A percentile compares a stretch with the other conserved stretches of the same genome.
Conservation (phyloP, 2,113 vertebrate species). For the Larimichthys crocea region DNA sequence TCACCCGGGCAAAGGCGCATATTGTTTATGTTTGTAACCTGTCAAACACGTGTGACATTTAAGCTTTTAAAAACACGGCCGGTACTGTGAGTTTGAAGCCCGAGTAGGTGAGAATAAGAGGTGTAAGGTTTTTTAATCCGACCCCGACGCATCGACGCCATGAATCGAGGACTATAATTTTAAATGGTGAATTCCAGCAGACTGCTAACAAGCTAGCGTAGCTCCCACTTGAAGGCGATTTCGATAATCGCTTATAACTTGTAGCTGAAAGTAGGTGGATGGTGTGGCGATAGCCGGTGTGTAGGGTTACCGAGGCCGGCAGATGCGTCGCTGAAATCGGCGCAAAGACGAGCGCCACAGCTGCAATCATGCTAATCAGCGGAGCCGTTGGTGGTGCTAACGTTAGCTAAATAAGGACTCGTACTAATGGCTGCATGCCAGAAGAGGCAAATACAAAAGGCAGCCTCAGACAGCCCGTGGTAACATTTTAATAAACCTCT, state of each 20-base stretch:
- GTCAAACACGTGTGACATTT: not conserved
- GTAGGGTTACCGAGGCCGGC: not conserved
- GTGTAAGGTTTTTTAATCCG: conserved; percentile 27
- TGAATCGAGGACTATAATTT: conserved; percentile 75
- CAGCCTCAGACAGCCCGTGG: conserved; percentile 56
- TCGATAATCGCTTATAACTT: conserved; percentile 13
- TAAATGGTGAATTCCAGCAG: conserved; percentile 70
- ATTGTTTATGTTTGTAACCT: not conserved
- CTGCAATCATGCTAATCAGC: conserved; percentile 52
- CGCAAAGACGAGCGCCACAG: not conserved
- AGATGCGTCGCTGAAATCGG: not conserved
- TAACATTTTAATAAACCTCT: conserved; percentile 49
- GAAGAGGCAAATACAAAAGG: conserved; percentile 80
- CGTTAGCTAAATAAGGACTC: conserved; percentile 78
- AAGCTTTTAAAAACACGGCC: not conserved
- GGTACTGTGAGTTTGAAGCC: not conserved
- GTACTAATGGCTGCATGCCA: conserved; percentile 82
- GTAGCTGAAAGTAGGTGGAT: not conserved
- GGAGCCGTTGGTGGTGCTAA: conserved; percentile 70
- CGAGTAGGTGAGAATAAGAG: conserved; percentile 7
- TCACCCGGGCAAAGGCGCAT: not conserved
- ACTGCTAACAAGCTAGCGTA: conserved; percentile 74
- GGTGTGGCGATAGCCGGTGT: not conserved
- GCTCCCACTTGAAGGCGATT: conserved; percentile 11
- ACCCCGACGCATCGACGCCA: conserved; percentile 67